phyloP scores from a whole-genome alignment of 1,140 invertebrate genomes.

The Lepidurus arcticus region DNA sequence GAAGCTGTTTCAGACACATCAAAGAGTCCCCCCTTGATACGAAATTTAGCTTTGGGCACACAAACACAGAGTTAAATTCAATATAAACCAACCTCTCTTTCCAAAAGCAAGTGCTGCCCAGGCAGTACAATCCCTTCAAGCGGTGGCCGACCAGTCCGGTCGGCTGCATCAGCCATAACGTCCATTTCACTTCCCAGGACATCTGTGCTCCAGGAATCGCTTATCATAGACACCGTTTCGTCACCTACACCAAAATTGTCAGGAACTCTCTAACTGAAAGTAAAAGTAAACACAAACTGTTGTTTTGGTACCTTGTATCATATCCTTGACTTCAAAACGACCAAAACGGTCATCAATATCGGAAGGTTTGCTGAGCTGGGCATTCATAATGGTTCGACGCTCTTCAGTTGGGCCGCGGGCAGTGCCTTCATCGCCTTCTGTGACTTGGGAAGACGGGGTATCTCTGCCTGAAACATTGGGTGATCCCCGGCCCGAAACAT shows the following conservation, averaged over 20 bases:
- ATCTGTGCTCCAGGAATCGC: conserved; percentile 96
- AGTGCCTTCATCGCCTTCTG: conserved; percentile 52
- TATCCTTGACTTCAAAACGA: conserved; percentile 92
- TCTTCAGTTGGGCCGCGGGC: conserved; percentile 45
- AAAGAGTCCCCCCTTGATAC: conserved; percentile 26
- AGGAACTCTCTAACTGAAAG: background rate
- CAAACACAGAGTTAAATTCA: background rate
- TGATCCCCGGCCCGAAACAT: conserved; percentile 79
- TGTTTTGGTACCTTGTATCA: conserved; percentile 58
- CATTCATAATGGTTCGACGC: conserved; percentile 33
- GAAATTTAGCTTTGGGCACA: background rate
- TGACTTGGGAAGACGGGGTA: conserved; percentile 79
- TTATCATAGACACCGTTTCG: conserved; percentile 90
- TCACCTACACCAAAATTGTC: conserved; percentile 50
- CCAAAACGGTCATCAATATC: conserved; percentile 99
- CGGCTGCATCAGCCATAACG: conserved; percentile 54
- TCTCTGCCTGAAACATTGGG: conserved; percentile 90
- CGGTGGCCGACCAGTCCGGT: conserved; percentile 40
- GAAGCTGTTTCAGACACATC: conserved; percentile 86
- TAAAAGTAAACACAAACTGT: background rate
- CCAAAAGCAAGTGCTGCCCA: conserved; percentile 31
- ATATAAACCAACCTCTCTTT: conserved; percentile 10
- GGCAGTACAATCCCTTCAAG: conserved; percentile 35
- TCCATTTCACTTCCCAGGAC: conserved; percentile 92
- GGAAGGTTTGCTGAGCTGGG: conserved; percentile 45